A percentile compares a stretch with the other conserved stretches of the same genome.
Conservation (phyloP, 2,113 vertebrate genomes). For the Lampris incognitus region DNA sequence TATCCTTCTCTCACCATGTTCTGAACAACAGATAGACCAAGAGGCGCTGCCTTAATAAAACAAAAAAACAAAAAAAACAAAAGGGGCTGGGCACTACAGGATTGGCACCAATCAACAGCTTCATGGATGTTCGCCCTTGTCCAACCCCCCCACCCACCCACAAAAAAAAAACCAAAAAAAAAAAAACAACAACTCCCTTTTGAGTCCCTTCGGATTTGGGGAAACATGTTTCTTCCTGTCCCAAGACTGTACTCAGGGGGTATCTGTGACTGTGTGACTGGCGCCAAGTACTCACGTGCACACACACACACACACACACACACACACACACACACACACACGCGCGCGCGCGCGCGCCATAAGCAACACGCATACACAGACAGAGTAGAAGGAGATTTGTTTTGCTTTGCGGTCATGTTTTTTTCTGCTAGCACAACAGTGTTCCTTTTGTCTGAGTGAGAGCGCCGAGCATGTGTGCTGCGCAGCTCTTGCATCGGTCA, state of each 20-base stretch:
- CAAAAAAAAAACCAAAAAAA: too few species aligned
- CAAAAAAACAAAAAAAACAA: too few species aligned
- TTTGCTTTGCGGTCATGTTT: slow-evolving; percentile 66
- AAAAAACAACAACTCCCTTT: not conserved
- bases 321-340: not conserved
- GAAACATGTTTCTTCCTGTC: slow-evolving; percentile 77
- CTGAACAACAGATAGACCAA: slow-evolving; percentile 22
- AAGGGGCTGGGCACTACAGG: slow-evolving; percentile 8
- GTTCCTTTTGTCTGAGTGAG: slow-evolving; percentile 42
- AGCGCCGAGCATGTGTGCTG: slow-evolving; percentile 27
- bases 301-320: slow-evolving; percentile 8
- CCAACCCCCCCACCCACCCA: slow-evolving; percentile 23
- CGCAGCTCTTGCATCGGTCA: slow-evolving; percentile 18
- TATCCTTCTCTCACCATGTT: not conserved
- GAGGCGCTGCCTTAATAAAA: slow-evolving; percentile 6
- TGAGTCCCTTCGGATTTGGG: slow-evolving; percentile 54
- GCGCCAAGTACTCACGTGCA: slow-evolving; percentile 55
- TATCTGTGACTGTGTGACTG: slow-evolving; percentile 71
- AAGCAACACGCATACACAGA: slow-evolving; percentile 13
- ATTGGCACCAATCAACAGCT: slow-evolving; percentile 75
- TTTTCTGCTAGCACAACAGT: slow-evolving; percentile 52
- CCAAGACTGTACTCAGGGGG: slow-evolving; percentile 53
- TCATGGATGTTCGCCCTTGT: slow-evolving; percentile 50
- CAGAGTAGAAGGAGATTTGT: slow-evolving; percentile 58
- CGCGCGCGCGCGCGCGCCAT: not conserved